phyloP scores from a whole-genome alignment of 2,113 vertebrate species.

The Mirza zaza region DNA sequence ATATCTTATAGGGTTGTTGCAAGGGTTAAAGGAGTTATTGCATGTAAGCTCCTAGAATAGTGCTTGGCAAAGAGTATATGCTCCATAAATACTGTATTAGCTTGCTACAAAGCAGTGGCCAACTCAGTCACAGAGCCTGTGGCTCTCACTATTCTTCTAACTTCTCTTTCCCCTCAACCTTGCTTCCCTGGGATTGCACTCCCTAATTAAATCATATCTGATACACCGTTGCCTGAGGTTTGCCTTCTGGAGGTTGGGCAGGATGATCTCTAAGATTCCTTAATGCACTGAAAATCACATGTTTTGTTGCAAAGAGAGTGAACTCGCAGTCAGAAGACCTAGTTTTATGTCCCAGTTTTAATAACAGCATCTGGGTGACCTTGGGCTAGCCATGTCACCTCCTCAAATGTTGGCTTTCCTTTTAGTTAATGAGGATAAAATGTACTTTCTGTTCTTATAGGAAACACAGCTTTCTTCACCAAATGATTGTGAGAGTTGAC shows the following conservation, averaged over 20 bases:
- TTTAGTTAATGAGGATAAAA: background rate
- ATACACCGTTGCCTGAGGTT: background rate
- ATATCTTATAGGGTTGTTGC: background rate
- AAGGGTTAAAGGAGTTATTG: background rate
- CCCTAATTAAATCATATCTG: background rate
- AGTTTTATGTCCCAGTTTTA: constrained; percentile 1
- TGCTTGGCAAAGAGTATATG: background rate
- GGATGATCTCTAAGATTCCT: background rate
- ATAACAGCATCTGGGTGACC: background rate
- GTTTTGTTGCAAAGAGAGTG: background rate
- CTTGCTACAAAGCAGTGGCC: background rate
- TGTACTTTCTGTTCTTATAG: background rate
- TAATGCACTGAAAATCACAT: background rate
- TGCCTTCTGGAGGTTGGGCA: background rate
- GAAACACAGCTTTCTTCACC: background rate
- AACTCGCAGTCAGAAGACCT: background rate
- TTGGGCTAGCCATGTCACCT: background rate
- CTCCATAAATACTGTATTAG: background rate
- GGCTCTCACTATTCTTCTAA: background rate
- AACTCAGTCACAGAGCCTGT: background rate
- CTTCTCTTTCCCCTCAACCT: background rate
- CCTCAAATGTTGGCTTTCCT: background rate
- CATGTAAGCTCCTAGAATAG: background rate
- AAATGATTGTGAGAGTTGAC: background rate
- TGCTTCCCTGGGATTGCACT: background rate